Percentiles rank a stretch among this genome's conserved stretches.
Evolutionary conservation across 1,140 invertebrate genomes (phyloP).

Genomic region (Ceratosolen fusciceps): DNA sequence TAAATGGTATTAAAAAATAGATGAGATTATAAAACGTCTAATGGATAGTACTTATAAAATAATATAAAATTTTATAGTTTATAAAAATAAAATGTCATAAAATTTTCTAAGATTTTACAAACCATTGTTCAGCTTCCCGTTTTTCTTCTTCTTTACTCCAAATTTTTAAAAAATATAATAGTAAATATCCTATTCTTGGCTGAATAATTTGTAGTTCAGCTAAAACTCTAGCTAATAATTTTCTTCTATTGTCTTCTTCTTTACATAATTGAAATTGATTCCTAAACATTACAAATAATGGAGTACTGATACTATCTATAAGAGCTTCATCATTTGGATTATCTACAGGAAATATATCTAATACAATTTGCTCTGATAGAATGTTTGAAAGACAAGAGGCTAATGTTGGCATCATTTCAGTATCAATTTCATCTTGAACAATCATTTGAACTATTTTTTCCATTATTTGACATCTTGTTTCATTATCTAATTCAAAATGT

Average conservation of each 20-base stretch:
- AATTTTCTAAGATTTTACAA: constrained; percentile 13
- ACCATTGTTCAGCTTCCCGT: constrained; percentile 73
- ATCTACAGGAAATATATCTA: constrained; percentile 70
- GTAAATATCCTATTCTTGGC: constrained; percentile 84
- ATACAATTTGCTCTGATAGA: constrained; percentile 70
- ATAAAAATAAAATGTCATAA: no score
- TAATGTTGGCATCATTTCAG: constrained; percentile 75
- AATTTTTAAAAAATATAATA: constrained; percentile 90
- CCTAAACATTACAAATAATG: constrained; percentile 86
- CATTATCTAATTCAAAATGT: constrained; percentile 77
- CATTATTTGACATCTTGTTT: constrained; percentile 78
- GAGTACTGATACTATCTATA: constrained; percentile 84
- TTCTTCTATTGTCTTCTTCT: constrained; percentile 84
- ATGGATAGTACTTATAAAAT: no score
- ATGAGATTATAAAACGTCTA: no score
- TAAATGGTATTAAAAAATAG: no score
- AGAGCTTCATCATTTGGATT: constrained; percentile 74
- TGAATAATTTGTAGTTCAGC: constrained; percentile 82
- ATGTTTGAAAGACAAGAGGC: constrained; percentile 73
- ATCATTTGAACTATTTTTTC: constrained; percentile 79
- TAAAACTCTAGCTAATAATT: constrained; percentile 80
- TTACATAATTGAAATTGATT: constrained; percentile 80
- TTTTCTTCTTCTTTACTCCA: constrained; percentile 76
- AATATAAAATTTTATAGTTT: no score
- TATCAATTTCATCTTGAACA: constrained; percentile 77